Percentiles rank a stretch among this genome's conserved stretches.
Conservation (phyloP, 2,113 vertebrate species). For the Octodon degus region DNA sequence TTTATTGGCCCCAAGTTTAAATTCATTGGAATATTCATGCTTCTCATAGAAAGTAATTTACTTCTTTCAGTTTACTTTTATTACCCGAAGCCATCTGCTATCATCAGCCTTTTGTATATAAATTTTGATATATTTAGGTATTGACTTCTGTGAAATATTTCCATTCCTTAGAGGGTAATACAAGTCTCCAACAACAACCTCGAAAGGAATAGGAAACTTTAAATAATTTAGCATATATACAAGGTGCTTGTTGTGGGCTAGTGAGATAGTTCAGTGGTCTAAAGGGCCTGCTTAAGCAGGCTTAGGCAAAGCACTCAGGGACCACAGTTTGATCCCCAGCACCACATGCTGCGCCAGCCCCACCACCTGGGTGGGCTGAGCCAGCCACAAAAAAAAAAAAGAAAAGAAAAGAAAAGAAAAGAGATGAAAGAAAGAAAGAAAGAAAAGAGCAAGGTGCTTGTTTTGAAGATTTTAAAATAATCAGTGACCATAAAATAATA, state of each 20-base stretch:
- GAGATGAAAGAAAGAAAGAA: too few species aligned
- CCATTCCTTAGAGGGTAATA: background rate
- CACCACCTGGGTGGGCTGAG: too few species aligned
- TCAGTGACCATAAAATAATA: background rate
- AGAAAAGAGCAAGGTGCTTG: background rate
- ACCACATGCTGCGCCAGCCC: too few species aligned
- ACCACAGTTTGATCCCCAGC: too few species aligned
- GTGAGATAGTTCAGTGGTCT: too few species aligned
- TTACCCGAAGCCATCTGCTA: background rate
- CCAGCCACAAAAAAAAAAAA: too few species aligned
- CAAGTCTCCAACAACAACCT: background rate
- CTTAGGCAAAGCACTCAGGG: too few species aligned
- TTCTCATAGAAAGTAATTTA: constrained; percentile 7
- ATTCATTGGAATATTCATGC: constrained; percentile 17
- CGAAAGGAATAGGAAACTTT: background rate
- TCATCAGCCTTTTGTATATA: background rate
- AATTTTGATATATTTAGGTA: constrained; percentile 34
- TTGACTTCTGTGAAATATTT: background rate
- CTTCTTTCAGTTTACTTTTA: background rate
- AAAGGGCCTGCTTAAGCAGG: too few species aligned
- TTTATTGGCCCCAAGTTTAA: background rate
- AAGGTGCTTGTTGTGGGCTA: background rate
- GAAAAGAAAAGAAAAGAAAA: too few species aligned
- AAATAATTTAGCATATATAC: background rate
- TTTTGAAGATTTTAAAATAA: constrained; percentile 8